Conservation (phyloP, 2,113 vertebrate genomes). For the Sminthopsis crassicaudata region DNA sequence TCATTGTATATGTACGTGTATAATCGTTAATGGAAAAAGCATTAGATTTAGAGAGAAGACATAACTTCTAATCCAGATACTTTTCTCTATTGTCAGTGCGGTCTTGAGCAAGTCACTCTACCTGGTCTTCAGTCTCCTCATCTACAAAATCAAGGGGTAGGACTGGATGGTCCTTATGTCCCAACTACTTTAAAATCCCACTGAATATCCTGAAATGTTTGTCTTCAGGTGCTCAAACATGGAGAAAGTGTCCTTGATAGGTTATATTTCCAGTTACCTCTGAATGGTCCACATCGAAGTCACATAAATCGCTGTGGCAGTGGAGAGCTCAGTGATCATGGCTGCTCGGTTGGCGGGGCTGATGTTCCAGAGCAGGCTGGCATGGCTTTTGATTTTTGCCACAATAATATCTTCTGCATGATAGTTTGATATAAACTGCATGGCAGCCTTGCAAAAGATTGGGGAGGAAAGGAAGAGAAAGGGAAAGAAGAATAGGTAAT, state of each 20-base stretch:
- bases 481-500: accelerated
- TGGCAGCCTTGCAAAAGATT: conserved; percentile 67
- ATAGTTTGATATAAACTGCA: conserved; percentile 83
- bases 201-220: background rate
- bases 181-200: background rate
- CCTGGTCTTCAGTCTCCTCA: too few relatives aligned
- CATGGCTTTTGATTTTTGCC: conserved; percentile 85
- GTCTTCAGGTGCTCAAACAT: background rate
- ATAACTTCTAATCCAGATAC: background rate
- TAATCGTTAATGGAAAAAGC: background rate
- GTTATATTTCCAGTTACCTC: conserved; percentile 38
- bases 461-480: background rate
- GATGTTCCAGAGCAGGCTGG: conserved; percentile 83
- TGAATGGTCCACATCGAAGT: conserved; percentile 79
- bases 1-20: background rate
- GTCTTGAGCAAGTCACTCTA: too few relatives aligned
- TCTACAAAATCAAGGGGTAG: too few relatives aligned
- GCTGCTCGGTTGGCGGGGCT: conserved; percentile 81
- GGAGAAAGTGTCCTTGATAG: background rate
- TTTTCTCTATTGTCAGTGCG: too few relatives aligned
- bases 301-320: conserved; percentile 79
- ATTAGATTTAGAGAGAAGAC: background rate
- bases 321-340: conserved; percentile 80
- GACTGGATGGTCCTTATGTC: too few relatives aligned
- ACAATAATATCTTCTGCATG: conserved; percentile 75